A percentile compares a stretch with the other conserved stretches of the same genome.
These are phyloP conservation scores for Rhopalosiphum nymphaeae DNA, from an alignment of 2,888 invertebrate species.

Conservation along the genomic window DNA sequence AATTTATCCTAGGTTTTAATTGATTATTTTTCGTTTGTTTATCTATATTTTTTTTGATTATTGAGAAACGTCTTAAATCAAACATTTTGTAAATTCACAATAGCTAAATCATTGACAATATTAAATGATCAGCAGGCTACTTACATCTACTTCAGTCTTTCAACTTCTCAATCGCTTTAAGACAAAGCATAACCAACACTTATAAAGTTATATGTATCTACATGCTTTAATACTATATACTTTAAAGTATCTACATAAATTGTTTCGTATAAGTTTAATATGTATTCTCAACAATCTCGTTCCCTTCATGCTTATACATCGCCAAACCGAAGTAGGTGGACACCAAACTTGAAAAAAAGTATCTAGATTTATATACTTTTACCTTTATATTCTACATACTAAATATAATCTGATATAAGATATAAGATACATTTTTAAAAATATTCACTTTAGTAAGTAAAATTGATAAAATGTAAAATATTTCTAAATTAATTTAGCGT, in stretches of 20 bases:
- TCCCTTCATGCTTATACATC: background rate
- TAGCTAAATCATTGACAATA: background rate
- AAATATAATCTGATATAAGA: background rate
- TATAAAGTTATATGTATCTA: too few species aligned
- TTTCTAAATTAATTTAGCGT: background rate
- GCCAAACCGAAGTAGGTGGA: background rate
- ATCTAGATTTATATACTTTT: background rate
- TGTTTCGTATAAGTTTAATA: too few species aligned
- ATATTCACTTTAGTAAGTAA: background rate
- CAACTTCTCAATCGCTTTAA: background rate
- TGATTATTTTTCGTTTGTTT: background rate
- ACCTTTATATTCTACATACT: background rate
- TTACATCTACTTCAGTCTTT: background rate
- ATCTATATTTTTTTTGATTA: background rate
- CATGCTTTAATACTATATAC: too few species aligned
- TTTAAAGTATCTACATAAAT: too few species aligned
- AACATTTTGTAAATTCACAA: background rate
- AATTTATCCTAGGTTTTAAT: background rate
- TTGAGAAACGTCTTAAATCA: background rate
- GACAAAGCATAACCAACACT: background rate
- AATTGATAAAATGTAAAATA: background rate
- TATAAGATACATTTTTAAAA: background rate
- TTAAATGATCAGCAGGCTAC: background rate
- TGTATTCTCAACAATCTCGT: background rate
- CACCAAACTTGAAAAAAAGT: background rate